Evolutionary conservation across 1,140 invertebrate genomes (phyloP).

Genomic region (Onthophagus taurus): DNA sequence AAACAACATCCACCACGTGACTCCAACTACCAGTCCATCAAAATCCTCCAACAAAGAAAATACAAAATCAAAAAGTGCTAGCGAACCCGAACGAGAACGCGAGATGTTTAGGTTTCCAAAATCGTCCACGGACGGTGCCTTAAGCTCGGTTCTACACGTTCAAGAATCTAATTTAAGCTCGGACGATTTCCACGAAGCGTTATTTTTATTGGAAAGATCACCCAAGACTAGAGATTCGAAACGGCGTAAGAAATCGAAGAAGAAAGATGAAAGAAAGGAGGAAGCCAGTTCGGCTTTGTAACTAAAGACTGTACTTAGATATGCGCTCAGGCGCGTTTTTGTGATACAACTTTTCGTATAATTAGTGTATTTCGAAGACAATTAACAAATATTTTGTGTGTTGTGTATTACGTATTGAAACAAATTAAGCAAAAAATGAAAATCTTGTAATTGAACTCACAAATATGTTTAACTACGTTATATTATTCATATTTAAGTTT

Average conservation of each 20-base stretch:
- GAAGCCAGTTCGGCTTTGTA: constrained; percentile 31
- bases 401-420: too few species aligned
- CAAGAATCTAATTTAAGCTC: constrained; percentile 50
- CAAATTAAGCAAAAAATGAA: too few species aligned
- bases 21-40: constrained; percentile 25
- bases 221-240: constrained; percentile 42
- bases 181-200: constrained; percentile 51
- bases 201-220: constrained; percentile 46
- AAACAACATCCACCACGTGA: constrained; percentile 23
- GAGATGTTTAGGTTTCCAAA: constrained; percentile 49
- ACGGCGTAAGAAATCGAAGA: constrained; percentile 37
- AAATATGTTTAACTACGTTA: too few species aligned
- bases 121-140: constrained; percentile 47
- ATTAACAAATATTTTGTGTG: too few species aligned
- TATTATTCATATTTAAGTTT: too few species aligned
- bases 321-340: constrained; percentile 6
- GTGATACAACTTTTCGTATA: too few species aligned
- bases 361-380: too few species aligned
- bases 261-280: constrained; percentile 36
- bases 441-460: too few species aligned
- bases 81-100: constrained; percentile 42
- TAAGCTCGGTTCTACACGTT: constrained; percentile 50
- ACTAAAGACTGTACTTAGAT: constrained; percentile 12
- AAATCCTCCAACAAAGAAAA: constrained; percentile 26
- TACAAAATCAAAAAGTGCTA: constrained; percentile 43